Evolutionary conservation across 2,888 invertebrate genomes (phyloP).

Genomic region (Tinea semifulvella): DNA sequence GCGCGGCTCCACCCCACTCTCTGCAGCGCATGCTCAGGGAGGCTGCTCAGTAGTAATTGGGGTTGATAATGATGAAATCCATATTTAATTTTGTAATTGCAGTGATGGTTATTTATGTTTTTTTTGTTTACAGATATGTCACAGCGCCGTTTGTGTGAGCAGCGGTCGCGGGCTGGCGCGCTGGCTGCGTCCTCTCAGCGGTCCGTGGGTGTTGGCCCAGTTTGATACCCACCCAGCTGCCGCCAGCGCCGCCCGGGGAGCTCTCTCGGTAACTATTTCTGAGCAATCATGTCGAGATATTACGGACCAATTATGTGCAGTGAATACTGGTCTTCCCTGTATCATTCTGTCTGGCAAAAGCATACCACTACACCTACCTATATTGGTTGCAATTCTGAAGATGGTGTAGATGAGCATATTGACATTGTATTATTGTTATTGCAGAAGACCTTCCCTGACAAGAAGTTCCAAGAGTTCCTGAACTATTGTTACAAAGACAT

Average conservation of each 20-base stretch:
- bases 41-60: slow-evolving; percentile 73
- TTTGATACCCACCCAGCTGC: slow-evolving; percentile 3
- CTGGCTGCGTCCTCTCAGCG: neutral
- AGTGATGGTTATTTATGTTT: neutral
- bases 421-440: too few relatives aligned
- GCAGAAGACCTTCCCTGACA: slow-evolving; percentile 79
- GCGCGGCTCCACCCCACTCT: slow-evolving; percentile 80
- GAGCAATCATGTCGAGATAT: too few relatives aligned
- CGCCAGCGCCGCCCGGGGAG: neutral
- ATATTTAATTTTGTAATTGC: neutral
- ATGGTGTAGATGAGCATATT: too few relatives aligned
- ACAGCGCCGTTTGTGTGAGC: neutral
- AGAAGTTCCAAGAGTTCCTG: slow-evolving; percentile 81
- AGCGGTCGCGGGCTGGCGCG: neutral
- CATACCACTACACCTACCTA: neutral
- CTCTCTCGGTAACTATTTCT: neutral
- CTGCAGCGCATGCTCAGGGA: slow-evolving; percentile 86
- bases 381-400: too few relatives aligned
- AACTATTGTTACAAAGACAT: slow-evolving; percentile 86
- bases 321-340: neutral
- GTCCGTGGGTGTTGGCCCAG: neutral
- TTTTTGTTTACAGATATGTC: slow-evolving; percentile 1
- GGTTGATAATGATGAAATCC: neutral
- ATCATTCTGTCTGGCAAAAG: neutral
- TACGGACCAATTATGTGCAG: too few relatives aligned